phyloP scores from a whole-genome alignment of 2,888 invertebrate species.

The Parnassius smintheus region DNA sequence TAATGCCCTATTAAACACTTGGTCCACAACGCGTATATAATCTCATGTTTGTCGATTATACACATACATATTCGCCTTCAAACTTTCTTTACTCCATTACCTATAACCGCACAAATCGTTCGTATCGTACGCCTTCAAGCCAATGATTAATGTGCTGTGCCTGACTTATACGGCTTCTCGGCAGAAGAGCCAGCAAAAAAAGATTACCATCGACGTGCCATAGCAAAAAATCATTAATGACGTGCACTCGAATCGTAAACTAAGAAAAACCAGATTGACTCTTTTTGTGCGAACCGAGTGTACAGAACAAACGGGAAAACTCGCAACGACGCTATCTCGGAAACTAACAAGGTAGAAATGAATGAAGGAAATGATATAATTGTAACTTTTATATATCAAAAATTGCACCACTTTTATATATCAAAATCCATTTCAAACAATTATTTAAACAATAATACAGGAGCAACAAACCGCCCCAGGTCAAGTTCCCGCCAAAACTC shows the following conservation, averaged over 20 bases:
- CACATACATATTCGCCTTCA: not conserved
- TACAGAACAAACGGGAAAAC: constrained; percentile 1
- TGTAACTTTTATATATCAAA: no score
- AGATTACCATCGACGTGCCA: constrained; percentile 27
- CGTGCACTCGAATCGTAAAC: constrained; percentile 14
- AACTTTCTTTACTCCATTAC: constrained; percentile 9
- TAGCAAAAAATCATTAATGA: constrained; percentile 35
- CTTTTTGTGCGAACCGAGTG: constrained; percentile 13
- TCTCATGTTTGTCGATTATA: no score
- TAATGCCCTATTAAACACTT: no score
- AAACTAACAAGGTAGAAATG: constrained; percentile 10
- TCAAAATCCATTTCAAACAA: no score
- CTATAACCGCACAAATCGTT: constrained; percentile 10
- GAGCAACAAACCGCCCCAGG: no score
- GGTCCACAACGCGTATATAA: no score
- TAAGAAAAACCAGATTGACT: constrained; percentile 8
- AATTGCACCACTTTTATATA: no score
- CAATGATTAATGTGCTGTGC: constrained; percentile 35
- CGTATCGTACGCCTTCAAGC: constrained; percentile 13
- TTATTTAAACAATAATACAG: no score
- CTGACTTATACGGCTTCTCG: constrained; percentile 29
- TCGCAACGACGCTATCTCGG: not conserved
- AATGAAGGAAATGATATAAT: constrained; percentile 2
- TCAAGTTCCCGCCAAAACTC: no score
- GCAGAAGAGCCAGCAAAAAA: constrained; percentile 27